Evolutionary conservation across 2,113 vertebrate genomes (phyloP), one percentile per base, ranked within the genome.

Genomic region (Trogon melanurus): DNA sequence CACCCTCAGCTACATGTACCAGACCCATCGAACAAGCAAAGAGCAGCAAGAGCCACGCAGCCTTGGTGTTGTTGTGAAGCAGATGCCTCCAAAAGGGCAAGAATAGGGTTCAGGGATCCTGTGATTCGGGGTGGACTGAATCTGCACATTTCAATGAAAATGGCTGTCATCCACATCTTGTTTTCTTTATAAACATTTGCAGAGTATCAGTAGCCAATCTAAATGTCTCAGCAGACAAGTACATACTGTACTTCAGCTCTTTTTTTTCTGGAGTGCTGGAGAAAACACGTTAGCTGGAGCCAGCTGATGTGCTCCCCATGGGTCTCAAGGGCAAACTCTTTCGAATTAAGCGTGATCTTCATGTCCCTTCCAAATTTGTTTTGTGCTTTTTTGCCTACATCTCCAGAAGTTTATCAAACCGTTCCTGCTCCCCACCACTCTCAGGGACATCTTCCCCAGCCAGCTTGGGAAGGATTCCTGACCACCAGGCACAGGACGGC

Each of bases 181-280:
- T 98, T 98, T 98, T 97, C 98, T 98, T 98, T 98, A 98, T 98
- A 98, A 98, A 98, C 97, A 98, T 97, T 98, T 91, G 81, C 91
- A 96, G 97, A 96, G 94, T 97, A 96, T 98, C 97, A 93, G 97
- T 98, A 98, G 98, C 98, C 98, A 98, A 98, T 97, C 97, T 98
- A 98, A 98, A 98, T 98, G 97, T 98, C 97, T 97, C 97, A 95
- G 86, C 96, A 97, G 97, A 98, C 50, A 61, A 98, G 98, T 93
- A 97, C 96, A 97, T 90, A 95, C 95, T 97, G 97, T 97, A 93
- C 94, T 96, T 95, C 22, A 4, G 76, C 91, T 91, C 87, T 84
- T 96, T 97, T 97, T 92, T 96, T 96, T 95, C 97, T 97, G 96
- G 86, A 97, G 96, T 91, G 65, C 88, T 97, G 95, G 79, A 97